Conservation (phyloP, 2,113 vertebrate species). For the Tautogolabrus adspersus region DNA sequence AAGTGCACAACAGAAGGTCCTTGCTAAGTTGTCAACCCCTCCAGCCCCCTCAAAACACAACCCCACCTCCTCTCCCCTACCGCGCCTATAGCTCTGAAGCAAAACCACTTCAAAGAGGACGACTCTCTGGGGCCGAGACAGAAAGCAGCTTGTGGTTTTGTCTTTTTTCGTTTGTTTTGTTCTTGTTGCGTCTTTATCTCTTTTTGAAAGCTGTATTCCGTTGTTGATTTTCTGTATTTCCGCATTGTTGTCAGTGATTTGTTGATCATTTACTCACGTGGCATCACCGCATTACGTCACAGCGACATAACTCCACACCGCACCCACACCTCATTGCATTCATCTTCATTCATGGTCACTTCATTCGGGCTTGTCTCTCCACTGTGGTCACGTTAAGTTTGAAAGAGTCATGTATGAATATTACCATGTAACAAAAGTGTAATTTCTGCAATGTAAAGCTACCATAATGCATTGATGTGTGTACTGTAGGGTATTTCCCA, state of each 20-base stretch:
- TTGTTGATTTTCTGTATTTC: conserved; percentile 75
- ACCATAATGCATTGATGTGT: conserved; percentile 73
- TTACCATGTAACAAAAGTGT: conserved; percentile 63
- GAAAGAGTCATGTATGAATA: conserved; percentile 61
- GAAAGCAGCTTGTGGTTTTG: conserved; percentile 75
- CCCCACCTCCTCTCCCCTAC: too few species aligned
- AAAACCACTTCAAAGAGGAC: conserved; percentile 80
- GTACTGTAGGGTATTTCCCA: conserved; percentile 60
- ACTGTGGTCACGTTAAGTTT: conserved; percentile 72
- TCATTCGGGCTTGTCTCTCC: conserved; percentile 76
- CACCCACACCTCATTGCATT: conserved; percentile 65
- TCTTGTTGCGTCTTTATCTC: conserved; percentile 57
- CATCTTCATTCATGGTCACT: conserved; percentile 63
- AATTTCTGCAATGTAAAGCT: conserved; percentile 55
- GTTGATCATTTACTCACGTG: conserved; percentile 70
- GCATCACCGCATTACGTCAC: conserved; percentile 61
- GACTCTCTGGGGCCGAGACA: conserved; percentile 64
- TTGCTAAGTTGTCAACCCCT: conserved; percentile 45
- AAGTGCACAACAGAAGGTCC: conserved; percentile 56
- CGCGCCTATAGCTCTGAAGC: conserved; percentile 56
- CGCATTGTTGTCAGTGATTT: conserved; percentile 78
- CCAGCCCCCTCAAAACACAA: neutral
- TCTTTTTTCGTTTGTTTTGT: conserved; percentile 45
- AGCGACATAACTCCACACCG: conserved; percentile 56
- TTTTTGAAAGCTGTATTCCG: conserved; percentile 68